Evolutionary conservation across 2,888 invertebrate species (phyloP).

Genomic region (Nomada goodeniana): DNA sequence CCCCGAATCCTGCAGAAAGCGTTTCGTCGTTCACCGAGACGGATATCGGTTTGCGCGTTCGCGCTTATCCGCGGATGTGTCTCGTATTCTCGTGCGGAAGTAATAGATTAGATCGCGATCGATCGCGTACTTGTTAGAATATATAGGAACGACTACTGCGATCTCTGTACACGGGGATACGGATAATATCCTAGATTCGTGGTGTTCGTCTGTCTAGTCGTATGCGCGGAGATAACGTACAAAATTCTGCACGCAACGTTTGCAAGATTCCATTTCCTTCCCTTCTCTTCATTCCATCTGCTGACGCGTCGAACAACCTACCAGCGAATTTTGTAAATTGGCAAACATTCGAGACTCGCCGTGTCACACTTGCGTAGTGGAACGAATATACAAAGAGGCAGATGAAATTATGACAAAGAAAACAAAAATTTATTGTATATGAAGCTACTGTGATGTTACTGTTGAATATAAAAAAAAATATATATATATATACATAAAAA

Average conservation of each 20-base stretch:
- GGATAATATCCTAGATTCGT: conserved; percentile 19
- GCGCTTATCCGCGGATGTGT: conserved; percentile 12
- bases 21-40: conserved; percentile 17
- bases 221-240: conserved; percentile 8
- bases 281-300: conserved; percentile 3
- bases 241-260: neutral
- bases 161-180: conserved; percentile 7
- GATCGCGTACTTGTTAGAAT: neutral
- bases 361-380: conserved; percentile 73
- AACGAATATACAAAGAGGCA: conserved; percentile 69
- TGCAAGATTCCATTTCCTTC: neutral
- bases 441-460: conserved; percentile 84
- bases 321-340: conserved; percentile 57
- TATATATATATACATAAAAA: conserved; percentile 66
- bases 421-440: conserved; percentile 81
- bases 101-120: neutral
- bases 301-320: conserved; percentile 13
- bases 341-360: conserved; percentile 71
- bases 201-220: neutral
- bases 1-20: conserved; percentile 12
- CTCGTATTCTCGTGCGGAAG: conserved; percentile 15
- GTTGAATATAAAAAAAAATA: conserved; percentile 81
- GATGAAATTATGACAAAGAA: conserved; percentile 73
- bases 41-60: neutral
- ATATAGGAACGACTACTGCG: no score